Evolutionary conservation across 1,140 invertebrate species (phyloP).

Genomic region (Arion vulgaris): DNA sequence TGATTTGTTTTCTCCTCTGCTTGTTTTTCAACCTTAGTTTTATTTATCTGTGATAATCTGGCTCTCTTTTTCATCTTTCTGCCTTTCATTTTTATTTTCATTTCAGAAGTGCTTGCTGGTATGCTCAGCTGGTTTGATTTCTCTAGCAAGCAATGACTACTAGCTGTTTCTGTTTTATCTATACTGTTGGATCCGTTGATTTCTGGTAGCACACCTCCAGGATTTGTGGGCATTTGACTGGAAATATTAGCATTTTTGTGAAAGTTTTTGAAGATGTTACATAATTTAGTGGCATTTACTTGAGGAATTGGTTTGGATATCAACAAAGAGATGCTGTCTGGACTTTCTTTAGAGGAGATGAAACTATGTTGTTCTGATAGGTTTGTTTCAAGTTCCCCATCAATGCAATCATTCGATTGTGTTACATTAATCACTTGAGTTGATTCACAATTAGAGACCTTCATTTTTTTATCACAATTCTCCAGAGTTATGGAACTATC

Average conservation of each 20-base stretch:
- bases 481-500: no score
- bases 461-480: no score
- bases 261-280: constrained; percentile 29
- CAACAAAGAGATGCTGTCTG: background rate
- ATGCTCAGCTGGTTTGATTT: background rate
- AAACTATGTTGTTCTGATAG: background rate
- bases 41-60: background rate
- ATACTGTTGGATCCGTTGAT: background rate
- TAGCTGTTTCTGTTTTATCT: background rate
- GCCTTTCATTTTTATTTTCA: background rate
- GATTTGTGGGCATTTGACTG: background rate
- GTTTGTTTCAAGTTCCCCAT: background rate
- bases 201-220: background rate
- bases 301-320: background rate
- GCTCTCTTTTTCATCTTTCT: background rate
- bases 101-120: background rate
- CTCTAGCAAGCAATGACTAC: background rate
- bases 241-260: background rate
- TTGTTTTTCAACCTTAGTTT: background rate
- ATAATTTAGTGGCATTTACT: constrained; percentile 29
- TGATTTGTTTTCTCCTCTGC: background rate
- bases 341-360: background rate
- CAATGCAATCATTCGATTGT: background rate
- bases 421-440: no score
- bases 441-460: no score